Conservation (phyloP, 2,888 invertebrate species). For the Dryobota labecula region DNA sequence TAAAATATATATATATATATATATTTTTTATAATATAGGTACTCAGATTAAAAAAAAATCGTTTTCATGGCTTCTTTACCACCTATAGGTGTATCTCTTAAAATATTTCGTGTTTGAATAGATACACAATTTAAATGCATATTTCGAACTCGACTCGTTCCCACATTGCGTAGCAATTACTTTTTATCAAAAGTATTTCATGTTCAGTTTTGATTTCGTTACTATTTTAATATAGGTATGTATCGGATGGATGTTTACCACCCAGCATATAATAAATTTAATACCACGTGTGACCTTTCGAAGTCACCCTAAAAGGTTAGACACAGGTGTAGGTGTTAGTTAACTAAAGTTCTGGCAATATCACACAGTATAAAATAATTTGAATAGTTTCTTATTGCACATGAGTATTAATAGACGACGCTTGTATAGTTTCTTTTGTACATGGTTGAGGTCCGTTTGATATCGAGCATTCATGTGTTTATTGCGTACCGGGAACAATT, state of each 20-base stretch:
- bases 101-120: no score
- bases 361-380: conserved; percentile 10
- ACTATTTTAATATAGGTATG: no score
- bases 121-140: no score
- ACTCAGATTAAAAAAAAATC: no score
- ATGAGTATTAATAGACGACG: background rate
- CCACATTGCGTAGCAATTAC: no score
- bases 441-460: background rate
- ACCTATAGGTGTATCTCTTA: no score
- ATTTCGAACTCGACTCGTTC: no score
- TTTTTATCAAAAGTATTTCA: no score
- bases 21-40: no score
- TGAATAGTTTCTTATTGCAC: background rate
- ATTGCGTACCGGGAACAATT: background rate
- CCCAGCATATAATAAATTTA: background rate
- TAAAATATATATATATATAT: no score
- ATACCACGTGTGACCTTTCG: background rate
- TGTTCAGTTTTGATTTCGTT: no score
- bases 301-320: background rate
- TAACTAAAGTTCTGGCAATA: background rate
- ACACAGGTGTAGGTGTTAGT: background rate
- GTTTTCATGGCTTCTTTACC: no score
- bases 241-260: background rate
- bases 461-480: background rate
- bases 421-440: background rate